These are phyloP conservation scores for Argyresthia albistria DNA, from an alignment of 2,888 invertebrate genomes.

Conservation along the genomic window DNA sequence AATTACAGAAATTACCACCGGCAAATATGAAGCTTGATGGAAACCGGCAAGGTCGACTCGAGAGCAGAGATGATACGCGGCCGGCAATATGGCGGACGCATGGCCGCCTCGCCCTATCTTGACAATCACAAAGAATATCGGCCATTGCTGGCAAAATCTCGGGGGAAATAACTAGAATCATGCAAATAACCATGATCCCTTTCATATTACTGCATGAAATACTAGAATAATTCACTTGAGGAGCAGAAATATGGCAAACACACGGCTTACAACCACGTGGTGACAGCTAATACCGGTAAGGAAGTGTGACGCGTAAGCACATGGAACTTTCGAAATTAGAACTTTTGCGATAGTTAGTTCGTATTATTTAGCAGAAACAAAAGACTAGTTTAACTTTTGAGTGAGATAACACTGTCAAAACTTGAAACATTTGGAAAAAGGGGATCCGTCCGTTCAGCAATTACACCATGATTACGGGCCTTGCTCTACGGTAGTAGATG, in stretches of 20 bases:
- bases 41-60: conserved; percentile 61
- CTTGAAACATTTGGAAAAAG: not conserved
- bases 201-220: not conserved
- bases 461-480: conserved; percentile 13
- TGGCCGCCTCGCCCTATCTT: conserved; percentile 72
- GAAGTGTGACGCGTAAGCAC: conserved; percentile 67
- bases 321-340: conserved; percentile 11
- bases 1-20: conserved; percentile 10
- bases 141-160: conserved; percentile 34
- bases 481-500: conserved; percentile 2
- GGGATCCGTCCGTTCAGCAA: conserved; percentile 7
- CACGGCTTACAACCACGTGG: conserved; percentile 58
- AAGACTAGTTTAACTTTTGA: not conserved
- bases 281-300: conserved; percentile 46
- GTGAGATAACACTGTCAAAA: not conserved
- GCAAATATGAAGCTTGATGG: conserved; percentile 17
- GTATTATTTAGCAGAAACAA: not conserved
- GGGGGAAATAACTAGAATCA: not conserved
- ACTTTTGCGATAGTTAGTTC: not conserved
- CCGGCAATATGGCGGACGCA: conserved; percentile 72
- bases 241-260: conserved; percentile 24
- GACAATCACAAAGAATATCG: conserved; percentile 66
- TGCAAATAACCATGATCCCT: not conserved
- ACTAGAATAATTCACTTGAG: not conserved
- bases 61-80: conserved; percentile 38